phyloP scores from a whole-genome alignment of 37 sponge, comb jelly and placozoan species.

The Diacarnus erythraeanus region DNA sequence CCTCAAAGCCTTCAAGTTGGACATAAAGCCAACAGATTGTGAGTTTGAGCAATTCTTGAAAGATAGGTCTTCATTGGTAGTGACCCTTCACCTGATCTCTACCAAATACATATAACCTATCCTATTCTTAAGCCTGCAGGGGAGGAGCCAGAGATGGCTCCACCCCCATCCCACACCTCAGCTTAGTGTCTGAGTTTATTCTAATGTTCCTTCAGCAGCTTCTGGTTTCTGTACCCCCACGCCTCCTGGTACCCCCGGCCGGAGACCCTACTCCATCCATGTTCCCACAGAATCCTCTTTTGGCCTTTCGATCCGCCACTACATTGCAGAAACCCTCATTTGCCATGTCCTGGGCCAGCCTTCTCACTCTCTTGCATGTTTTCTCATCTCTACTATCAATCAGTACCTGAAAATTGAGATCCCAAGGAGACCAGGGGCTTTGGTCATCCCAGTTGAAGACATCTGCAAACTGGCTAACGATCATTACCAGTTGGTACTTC shows the following conservation, averaged over 20 bases:
- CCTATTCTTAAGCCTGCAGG: too few relatives aligned
- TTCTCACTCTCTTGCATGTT: slow-evolving; percentile 66
- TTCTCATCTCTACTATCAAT: slow-evolving; percentile 48
- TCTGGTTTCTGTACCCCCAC: not conserved
- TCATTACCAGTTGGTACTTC: slow-evolving; percentile 46
- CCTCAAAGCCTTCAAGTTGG: slow-evolving; percentile 58
- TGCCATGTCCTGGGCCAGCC: slow-evolving; percentile 79
- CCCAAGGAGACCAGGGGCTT: slow-evolving; percentile 14
- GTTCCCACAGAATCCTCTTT: slow-evolving; percentile 67
- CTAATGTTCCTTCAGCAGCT: not conserved
- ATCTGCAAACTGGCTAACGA: slow-evolving; percentile 78
- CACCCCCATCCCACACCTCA: not conserved
- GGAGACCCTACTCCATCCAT: slow-evolving; percentile 15
- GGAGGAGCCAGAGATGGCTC: too few relatives aligned
- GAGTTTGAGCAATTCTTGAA: not conserved
- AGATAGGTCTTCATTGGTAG: not conserved
- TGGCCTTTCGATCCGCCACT: slow-evolving; percentile 61
- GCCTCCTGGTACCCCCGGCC: slow-evolving; percentile 38
- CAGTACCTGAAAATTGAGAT: slow-evolving; percentile 58
- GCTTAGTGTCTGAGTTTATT: not conserved
- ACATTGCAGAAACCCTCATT: slow-evolving; percentile 79
- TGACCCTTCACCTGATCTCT: too few relatives aligned
- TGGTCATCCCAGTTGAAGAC: slow-evolving; percentile 52
- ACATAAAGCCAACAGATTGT: slow-evolving; percentile 38
- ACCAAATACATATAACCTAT: too few relatives aligned